These are phyloP conservation scores for Acrocephalus scirpaceus DNA, from an alignment of 2,797 vertebrate genomes.

Conservation along the genomic window DNA sequence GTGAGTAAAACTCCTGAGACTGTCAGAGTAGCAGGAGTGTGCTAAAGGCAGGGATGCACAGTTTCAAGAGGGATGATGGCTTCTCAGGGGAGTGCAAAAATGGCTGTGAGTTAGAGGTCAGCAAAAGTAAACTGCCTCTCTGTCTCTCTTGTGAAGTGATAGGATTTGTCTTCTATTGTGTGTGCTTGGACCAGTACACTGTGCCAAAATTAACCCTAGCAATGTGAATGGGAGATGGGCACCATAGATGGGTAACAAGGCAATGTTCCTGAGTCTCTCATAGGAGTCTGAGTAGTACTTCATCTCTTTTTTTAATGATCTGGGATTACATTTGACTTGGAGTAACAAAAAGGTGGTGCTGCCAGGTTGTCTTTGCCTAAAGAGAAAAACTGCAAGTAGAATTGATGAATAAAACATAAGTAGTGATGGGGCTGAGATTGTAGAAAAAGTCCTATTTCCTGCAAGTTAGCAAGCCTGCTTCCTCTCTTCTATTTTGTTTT, in stretches of 20 bases:
- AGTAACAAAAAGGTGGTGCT: background rate
- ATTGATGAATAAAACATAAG: conserved; percentile 49
- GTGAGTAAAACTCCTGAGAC: background rate
- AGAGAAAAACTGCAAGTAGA: background rate
- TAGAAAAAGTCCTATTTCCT: conserved; percentile 29
- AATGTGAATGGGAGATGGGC: background rate
- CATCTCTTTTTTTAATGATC: background rate
- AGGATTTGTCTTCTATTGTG: background rate
- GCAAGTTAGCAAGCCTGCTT: conserved; percentile 22
- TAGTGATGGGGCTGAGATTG: background rate
- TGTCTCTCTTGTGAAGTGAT: background rate
- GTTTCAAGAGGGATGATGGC: background rate
- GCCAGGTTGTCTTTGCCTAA: background rate
- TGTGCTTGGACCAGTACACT: background rate
- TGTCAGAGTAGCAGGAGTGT: background rate
- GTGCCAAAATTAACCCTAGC: background rate
- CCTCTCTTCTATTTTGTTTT: conserved; percentile 2
- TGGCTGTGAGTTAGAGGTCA: background rate
- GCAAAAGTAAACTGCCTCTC: background rate
- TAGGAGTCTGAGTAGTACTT: background rate
- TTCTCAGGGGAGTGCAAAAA: background rate
- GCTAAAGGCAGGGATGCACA: background rate
- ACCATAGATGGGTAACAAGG: background rate
- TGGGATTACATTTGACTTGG: background rate
- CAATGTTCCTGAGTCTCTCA: background rate